Evolutionary conservation across 2,888 invertebrate species (phyloP).

Genomic region (Hyalella azteca): DNA sequence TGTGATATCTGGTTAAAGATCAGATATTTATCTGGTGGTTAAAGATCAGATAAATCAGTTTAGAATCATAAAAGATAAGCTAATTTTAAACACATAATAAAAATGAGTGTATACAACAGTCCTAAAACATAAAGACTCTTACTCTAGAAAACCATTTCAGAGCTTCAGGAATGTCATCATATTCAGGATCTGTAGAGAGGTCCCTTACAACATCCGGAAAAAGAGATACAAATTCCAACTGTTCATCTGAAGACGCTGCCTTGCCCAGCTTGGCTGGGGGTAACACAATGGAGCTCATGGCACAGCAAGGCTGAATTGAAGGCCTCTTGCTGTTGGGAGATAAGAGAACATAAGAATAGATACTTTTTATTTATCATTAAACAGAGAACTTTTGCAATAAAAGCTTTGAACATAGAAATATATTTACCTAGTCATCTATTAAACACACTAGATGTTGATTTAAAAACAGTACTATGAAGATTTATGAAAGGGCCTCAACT

Average conservation of each 20-base stretch:
- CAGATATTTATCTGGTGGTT: too few species aligned
- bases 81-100: neutral
- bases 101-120: neutral
- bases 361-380: too few species aligned
- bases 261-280: conserved; percentile 56
- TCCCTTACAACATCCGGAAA: conserved; percentile 87
- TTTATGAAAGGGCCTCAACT: too few species aligned
- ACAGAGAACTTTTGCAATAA: too few species aligned
- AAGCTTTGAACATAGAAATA: too few species aligned
- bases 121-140: conserved; percentile 54
- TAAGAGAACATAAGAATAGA: too few species aligned
- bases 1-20: too few species aligned
- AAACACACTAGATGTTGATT: too few species aligned
- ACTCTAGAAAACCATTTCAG: conserved; percentile 82
- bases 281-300: conserved; percentile 34
- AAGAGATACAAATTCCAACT: conserved; percentile 83
- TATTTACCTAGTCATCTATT: too few species aligned
- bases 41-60: neutral
- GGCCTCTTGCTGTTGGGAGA: too few species aligned
- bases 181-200: conserved; percentile 77
- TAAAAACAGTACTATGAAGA: too few species aligned
- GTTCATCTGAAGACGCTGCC: conserved; percentile 70
- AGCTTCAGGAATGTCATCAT: conserved; percentile 78
- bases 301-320: conserved; percentile 38
- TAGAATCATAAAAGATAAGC: too few species aligned